Evolutionary conservation across 2,797 vertebrate species (phyloP), one percentile per base, ranked within the genome.

Genomic region (Argyrosomus regius): DNA sequence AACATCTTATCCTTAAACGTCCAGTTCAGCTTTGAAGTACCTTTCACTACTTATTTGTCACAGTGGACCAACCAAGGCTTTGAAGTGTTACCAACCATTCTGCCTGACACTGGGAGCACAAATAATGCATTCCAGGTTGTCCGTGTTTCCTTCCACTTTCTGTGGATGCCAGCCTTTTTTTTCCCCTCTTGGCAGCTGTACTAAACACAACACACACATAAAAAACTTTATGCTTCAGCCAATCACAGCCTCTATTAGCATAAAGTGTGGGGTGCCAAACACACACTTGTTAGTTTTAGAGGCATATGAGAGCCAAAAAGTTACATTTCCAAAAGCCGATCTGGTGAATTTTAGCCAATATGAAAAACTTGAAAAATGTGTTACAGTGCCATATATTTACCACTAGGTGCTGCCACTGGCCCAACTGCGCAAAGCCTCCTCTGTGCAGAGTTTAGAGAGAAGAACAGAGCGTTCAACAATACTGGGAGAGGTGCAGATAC

Each of bases 341-440:
- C 10, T 70, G 35, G 14, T 45, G 24, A 62, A 80, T 83, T 85
- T 71, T 82, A 35, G 6, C 54, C 73, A 70, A 53, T 20, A 28
- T 74, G 22, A 26, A 67, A 78, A 72, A 46, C 46, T 39, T 39
- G 35, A 39, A 62, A 3, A 58, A 14, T 61, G 58, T 63, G 61
- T 73, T 84, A 82, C 87, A 89, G 62, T 93, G 62, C 68, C 65
- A 24, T 52, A 72, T 26, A 26, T 92, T 81, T 73, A 75, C 94
- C 96, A 94, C 89, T 92, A 99, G 98, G 96, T 96, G 95, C 96
- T 97, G 77, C 96, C 97, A 72, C 95, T 97, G 89, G 93, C 95
- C 90, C 96, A 97, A 88, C 93, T 96, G 86, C 95, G 87, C 76
- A 98, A 97, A 94, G 95, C 96, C 0, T 87, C 96, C 71, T 99